Conservation (phyloP, 2,797 vertebrate genomes). For the Fratercula arctica region DNA sequence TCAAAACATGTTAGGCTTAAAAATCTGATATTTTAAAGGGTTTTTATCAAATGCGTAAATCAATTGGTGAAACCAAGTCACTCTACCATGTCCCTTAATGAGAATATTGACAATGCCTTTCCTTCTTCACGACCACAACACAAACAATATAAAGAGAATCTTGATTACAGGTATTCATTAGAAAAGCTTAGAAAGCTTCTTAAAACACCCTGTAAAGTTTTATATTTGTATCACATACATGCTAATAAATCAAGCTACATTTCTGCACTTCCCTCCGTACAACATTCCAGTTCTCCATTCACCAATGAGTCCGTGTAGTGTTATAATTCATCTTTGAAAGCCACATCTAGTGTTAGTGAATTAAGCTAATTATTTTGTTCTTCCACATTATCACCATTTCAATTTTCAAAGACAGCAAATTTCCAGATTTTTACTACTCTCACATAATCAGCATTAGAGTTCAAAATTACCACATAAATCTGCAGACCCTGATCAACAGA, state of each 20-base stretch:
- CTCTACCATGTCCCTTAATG: neutral
- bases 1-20: neutral
- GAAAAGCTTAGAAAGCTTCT: constrained; percentile 27
- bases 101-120: neutral
- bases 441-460: constrained; percentile 30
- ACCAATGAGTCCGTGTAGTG: neutral
- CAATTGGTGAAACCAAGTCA: neutral
- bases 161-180: neutral
- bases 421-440: constrained; percentile 42
- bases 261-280: neutral
- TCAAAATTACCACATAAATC: constrained; percentile 40
- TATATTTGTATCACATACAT: neutral
- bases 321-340: constrained; percentile 42
- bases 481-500: constrained; percentile 31
- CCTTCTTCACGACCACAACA: neutral
- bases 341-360: neutral
- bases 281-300: constrained; percentile 18
- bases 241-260: neutral
- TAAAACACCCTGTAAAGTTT: neutral
- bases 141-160: neutral
- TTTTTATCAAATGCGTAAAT: neutral
- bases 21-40: neutral
- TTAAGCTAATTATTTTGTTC: neutral
- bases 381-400: constrained; percentile 16
- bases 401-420: constrained; percentile 44